Base-by-base conservation (phyloP, 2,113 vertebrate genomes). In the Scopus umbretta region DNA sequence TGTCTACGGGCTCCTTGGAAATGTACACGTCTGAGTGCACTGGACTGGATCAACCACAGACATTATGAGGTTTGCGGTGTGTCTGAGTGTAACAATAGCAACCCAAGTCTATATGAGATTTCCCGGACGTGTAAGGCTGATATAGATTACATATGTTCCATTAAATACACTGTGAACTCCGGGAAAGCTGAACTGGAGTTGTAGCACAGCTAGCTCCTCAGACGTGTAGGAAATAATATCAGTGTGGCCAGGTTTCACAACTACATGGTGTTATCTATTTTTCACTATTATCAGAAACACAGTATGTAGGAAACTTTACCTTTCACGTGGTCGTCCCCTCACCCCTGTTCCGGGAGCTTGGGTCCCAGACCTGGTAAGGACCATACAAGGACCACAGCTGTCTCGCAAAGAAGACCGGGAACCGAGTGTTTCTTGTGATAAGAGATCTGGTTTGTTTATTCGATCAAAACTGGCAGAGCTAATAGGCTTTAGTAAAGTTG, bases 41-140 rank as follows among this genome's bases (percentile, higher is more conserved):
- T 94, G 96, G 95, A 68, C 84, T 96, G 94, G 65, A 96, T 80
- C 96, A 93, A 58, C 94, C 94, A 92, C 92, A 95, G 96, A 12
- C 82, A 45, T 87, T 27, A 94, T 40, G 97, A 96, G 96, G 96
- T 96, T 96, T 97, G 95, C 26, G 96, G 95, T 93, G 68, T 49
- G 96, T 90, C 92, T 96, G 96, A 55, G 83, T 36, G 94, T 91
- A 96, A 96, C 95, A 97, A 96, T 47, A 92, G 96, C 80, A 65
- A 55, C 66, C 65, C 68, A 53, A 91, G 85, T 7, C 38, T 58
- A 70, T 4, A 34, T 12, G 72, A 96, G 92, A 58, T 49, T 89
- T 95, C 96, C 93, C 42, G 30, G 94, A 96, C 7, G 19, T 17
- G 85, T 34, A 25, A 55, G 80, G 96, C 74, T 92, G 61, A 19